Conservation (phyloP, 1,140 invertebrate species). For the Streblospio benedicti region DNA sequence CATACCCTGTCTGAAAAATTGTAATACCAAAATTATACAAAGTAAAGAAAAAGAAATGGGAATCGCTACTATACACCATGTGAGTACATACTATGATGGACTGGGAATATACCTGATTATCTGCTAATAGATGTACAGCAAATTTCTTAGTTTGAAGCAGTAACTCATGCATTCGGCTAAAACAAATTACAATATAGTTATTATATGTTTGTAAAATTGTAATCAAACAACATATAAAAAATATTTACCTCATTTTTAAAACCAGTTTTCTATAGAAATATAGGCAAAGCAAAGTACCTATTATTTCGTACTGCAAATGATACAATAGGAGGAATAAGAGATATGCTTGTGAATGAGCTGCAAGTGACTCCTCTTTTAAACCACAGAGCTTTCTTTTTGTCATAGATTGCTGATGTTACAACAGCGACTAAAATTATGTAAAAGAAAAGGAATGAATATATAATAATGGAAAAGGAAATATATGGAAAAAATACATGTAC, state of each 20-base stretch:
- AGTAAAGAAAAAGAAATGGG: neutral
- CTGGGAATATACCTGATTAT: conserved; percentile 31
- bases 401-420: conserved; percentile 33
- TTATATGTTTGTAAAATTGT: neutral
- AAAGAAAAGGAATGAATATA: conserved; percentile 2
- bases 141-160: conserved; percentile 32
- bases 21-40: conserved; percentile 1
- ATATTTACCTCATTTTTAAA: neutral
- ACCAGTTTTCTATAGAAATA: neutral
- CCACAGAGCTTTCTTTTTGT: conserved; percentile 26
- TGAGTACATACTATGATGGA: neutral
- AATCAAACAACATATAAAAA: neutral
- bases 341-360: conserved; percentile 41
- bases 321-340: conserved; percentile 37
- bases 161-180: conserved; percentile 36
- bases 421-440: conserved; percentile 37
- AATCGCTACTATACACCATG: neutral
- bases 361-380: conserved; percentile 41
- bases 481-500: no score
- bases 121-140: conserved; percentile 38
- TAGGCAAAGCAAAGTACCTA: neutral
- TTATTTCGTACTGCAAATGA: conserved; percentile 29
- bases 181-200: conserved; percentile 16
- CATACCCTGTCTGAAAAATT: conserved; percentile 28
- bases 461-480: no score